Conservation (phyloP, 2,113 vertebrate genomes). For the Brienomyrus brachyistius region DNA sequence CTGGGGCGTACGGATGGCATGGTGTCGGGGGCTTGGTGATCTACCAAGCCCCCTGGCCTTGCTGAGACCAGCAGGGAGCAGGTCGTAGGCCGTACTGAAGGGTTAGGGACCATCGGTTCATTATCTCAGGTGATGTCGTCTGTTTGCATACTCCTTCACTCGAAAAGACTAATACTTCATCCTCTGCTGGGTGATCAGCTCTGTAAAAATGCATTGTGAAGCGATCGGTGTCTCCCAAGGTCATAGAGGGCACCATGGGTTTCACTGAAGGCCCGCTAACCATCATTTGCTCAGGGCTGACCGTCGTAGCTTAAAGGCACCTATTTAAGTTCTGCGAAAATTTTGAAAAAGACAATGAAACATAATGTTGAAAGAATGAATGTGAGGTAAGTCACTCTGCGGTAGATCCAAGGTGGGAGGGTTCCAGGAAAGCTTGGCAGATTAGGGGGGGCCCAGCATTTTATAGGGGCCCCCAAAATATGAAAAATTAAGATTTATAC, state of each 20-base stretch:
- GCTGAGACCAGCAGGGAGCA: background rate
- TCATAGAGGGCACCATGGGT: background rate
- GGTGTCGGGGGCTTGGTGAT: background rate
- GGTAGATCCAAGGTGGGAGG: background rate
- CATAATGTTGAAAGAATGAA: background rate
- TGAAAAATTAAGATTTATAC: too few species aligned
- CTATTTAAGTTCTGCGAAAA: background rate
- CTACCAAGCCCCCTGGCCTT: background rate
- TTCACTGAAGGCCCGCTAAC: background rate
- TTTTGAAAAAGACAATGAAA: background rate
- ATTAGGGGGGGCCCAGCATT: too few species aligned
- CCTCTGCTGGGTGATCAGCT: background rate
- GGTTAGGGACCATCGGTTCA: background rate
- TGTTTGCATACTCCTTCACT: too few species aligned
- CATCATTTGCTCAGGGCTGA: background rate
- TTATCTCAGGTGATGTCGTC: too few species aligned
- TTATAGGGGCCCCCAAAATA: too few species aligned
- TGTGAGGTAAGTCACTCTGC: background rate
- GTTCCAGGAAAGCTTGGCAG: background rate
- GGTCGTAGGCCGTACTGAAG: too few species aligned
- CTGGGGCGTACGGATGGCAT: background rate
- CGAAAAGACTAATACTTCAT: background rate
- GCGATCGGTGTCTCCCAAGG: background rate
- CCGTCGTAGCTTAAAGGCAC: background rate
- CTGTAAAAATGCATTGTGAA: background rate